Conservation (phyloP, 2,113 vertebrate genomes). For the Lepus europaeus region DNA sequence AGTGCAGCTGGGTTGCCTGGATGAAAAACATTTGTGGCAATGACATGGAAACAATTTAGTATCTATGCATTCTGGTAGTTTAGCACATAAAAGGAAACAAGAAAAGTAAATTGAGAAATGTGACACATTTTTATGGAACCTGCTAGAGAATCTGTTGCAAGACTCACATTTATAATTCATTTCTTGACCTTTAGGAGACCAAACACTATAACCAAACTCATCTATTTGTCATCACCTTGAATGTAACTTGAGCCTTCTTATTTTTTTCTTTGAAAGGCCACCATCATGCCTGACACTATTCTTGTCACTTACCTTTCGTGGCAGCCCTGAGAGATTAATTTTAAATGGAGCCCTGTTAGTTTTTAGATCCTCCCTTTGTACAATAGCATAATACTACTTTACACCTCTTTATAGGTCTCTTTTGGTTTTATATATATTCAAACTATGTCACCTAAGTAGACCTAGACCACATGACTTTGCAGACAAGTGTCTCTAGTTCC, state of each 20-base stretch:
- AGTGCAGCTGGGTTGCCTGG: not conserved
- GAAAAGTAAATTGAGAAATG: not conserved
- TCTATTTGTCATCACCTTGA: conserved; percentile 41
- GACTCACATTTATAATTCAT: conserved; percentile 31
- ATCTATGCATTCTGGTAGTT: not conserved
- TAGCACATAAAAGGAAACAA: not conserved
- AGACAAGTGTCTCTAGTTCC: not conserved
- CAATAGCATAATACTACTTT: not conserved
- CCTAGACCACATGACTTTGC: not conserved
- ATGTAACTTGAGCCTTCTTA: conserved; percentile 26
- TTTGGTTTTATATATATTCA: not conserved
- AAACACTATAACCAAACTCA: not conserved
- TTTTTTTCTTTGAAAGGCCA: conserved; percentile 58
- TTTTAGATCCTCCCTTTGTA: not conserved
- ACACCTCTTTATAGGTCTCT: not conserved
- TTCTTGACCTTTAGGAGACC: conserved; percentile 58
- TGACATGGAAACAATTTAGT: not conserved
- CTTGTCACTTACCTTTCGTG: conserved; percentile 7
- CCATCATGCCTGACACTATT: not conserved
- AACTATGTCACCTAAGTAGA: not conserved
- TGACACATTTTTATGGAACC: not conserved
- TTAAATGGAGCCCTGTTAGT: not conserved
- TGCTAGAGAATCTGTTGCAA: not conserved
- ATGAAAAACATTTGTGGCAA: not conserved
- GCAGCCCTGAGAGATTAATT: not conserved